Evolutionary conservation across 1,140 invertebrate species (phyloP), one percentile per base, ranked within the genome.

Genomic region (Nebria ingens): DNA sequence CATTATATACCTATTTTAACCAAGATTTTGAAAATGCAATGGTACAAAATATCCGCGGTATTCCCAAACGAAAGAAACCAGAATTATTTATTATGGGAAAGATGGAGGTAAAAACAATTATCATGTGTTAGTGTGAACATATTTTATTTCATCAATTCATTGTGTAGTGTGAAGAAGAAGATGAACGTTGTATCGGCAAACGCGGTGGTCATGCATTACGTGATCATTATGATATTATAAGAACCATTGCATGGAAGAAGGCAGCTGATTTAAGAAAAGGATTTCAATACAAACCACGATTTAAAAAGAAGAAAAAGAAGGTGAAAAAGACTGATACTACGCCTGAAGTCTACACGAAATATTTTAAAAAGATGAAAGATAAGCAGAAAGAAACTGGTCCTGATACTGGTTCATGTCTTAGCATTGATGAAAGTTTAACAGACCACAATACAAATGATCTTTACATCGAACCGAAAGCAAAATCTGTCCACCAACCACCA

Each of bases 11-110:
- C 60, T 78, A 77, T 57, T 70, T 76, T 1, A 74, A 71, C 67
- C 74, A 73, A 19, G 76, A 79, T 56, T 79, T 79, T 61, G 77
- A 79, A 62, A 68, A 73, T 56, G 76, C 73, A 0, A 63, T 79
- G 2, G 72, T 79, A 2, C 72, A 74, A 62, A 79, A 78, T 60
- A 69, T 65, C 34, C 64, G 75, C 12, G 67, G 72, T 9, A 55
- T 70, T 0, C 65, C 73, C 17, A 57, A 62, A 29, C 65, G 77
- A n/a, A 68, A 68, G 34, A 74, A 77, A 63, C 77, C 77, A 6
- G 74, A 76, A 38, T 73, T 75, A 55, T 78, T 78, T 55, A 65
- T 65, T 22, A 75, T 77, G 65, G 77, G 77, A 2, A 73, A 73
- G 13, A 77, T 68, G 66, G 60, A 68, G 49, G 66, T 68, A 62